A percentile compares a stretch with the other conserved stretches of the same genome.
These are phyloP conservation scores for Plebejus argus DNA, from an alignment of 2,888 invertebrate species.

Conservation along the genomic window DNA sequence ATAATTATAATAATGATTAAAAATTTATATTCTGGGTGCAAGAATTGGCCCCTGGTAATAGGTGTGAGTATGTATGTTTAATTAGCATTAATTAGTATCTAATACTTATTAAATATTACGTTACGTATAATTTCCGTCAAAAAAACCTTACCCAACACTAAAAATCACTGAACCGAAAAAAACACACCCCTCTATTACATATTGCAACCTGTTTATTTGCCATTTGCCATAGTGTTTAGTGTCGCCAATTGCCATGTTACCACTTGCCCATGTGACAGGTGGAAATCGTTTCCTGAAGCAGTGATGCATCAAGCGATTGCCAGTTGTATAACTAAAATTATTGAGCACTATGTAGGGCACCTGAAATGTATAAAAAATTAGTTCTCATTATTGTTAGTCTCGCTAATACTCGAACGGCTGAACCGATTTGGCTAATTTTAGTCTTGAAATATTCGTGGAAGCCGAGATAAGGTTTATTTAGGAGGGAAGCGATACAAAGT, in stretches of 20 bases:
- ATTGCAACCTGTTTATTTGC: slow-evolving; percentile 3
- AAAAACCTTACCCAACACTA: not conserved
- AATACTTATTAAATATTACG: no score
- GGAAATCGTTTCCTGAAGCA: slow-evolving; percentile 66
- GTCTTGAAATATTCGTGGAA: no score
- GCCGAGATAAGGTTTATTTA: no score
- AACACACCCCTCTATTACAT: slow-evolving; percentile 6
- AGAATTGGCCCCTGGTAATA: no score
- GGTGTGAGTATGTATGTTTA: no score
- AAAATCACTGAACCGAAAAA: not conserved
- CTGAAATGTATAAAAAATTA: not conserved
- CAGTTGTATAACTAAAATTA: slow-evolving; percentile 7
- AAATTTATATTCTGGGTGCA: no score
- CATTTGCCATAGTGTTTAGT: not conserved
- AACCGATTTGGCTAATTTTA: no score
- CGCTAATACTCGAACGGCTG: no score
- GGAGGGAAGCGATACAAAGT: no score
- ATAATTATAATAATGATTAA: no score
- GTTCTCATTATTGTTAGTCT: no score
- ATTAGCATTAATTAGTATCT: no score
- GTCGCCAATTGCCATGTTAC: not conserved
- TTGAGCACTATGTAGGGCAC: not conserved
- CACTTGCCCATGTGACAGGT: slow-evolving; percentile 56
- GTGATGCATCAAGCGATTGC: slow-evolving; percentile 13
- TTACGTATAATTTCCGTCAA: not conserved